These are phyloP conservation scores for rabbit (Oryctolagus cuniculus) DNA, from an alignment of 2,113 vertebrate genomes.

Conservation along the genomic window DNA sequence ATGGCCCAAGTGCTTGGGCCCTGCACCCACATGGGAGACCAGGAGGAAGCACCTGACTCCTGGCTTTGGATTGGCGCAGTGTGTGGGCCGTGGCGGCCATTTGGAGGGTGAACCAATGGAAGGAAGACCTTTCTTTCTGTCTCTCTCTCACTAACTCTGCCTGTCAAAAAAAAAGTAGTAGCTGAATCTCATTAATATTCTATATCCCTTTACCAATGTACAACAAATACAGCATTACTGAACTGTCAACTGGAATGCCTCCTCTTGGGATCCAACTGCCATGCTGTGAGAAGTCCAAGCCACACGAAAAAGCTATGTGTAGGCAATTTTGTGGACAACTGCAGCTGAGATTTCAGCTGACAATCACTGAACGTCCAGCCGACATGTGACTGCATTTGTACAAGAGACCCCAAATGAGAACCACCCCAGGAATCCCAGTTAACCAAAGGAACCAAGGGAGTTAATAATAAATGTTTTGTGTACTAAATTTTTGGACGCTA, in stretches of 20 bases:
- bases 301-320: neutral
- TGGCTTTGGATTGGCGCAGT: too few species aligned
- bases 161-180: neutral
- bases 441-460: neutral
- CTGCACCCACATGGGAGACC: too few species aligned
- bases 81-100: too few species aligned
- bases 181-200: neutral
- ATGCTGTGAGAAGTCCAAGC: neutral
- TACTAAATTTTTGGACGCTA: neutral
- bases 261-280: neutral
- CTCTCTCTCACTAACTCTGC: too few species aligned
- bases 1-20: too few species aligned
- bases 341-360: conserved; percentile 14
- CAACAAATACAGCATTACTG: neutral
- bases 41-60: too few species aligned
- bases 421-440: neutral
- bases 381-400: neutral
- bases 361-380: neutral
- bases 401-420: neutral
- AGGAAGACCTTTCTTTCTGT: too few species aligned
- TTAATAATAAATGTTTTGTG: neutral
- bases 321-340: neutral
- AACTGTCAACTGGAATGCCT: neutral
- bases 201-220: neutral
- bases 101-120: too few species aligned